phyloP scores from a whole-genome alignment of 2,888 invertebrate genomes.

The Lordiphosa andalusiaca region DNA sequence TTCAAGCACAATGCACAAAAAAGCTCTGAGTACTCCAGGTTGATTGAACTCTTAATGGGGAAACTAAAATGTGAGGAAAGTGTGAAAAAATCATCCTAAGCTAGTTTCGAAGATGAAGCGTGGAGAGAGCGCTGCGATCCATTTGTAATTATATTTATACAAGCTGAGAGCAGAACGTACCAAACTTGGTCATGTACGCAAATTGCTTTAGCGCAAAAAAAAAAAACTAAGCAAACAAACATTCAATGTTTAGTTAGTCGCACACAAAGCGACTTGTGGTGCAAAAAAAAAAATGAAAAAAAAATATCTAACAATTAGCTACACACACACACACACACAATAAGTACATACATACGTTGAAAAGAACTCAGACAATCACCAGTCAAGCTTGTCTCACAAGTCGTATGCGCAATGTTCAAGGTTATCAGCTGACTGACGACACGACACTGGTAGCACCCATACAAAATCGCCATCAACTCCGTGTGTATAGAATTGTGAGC shows the following conservation, averaged over 20 bases:
- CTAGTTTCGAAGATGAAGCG: neutral
- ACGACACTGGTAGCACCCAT: slow-evolving; percentile 28
- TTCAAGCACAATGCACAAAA: slow-evolving; percentile 14
- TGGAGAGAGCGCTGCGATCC: no score
- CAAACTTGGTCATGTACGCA: slow-evolving; percentile 1
- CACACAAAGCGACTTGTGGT: neutral
- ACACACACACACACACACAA: slow-evolving; percentile 23
- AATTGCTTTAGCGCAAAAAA: neutral
- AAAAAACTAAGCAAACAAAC: slow-evolving; percentile 9
- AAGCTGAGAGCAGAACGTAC: neutral
- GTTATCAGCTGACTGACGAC: slow-evolving; percentile 34
- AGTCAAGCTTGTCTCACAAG: slow-evolving; percentile 28
- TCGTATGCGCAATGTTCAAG: slow-evolving; percentile 57
- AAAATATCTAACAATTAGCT: slow-evolving; percentile 34
- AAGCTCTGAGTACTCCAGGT: slow-evolving; percentile 8
- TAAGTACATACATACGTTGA: neutral
- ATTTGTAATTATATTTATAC: no score
- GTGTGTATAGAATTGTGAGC: slow-evolving; percentile 11
- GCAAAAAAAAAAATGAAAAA: slow-evolving; percentile 3
- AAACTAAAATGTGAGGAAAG: slow-evolving; percentile 2
- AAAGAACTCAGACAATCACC: slow-evolving; percentile 16
- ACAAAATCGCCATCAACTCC: neutral
- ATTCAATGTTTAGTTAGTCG: slow-evolving; percentile 26
- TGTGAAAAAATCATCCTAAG: neutral
- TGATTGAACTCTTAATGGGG: slow-evolving; percentile 28